These are phyloP conservation scores for Dolichomitus sp. DNA, from an alignment of 2,888 invertebrate species.

Conservation along the genomic window DNA sequence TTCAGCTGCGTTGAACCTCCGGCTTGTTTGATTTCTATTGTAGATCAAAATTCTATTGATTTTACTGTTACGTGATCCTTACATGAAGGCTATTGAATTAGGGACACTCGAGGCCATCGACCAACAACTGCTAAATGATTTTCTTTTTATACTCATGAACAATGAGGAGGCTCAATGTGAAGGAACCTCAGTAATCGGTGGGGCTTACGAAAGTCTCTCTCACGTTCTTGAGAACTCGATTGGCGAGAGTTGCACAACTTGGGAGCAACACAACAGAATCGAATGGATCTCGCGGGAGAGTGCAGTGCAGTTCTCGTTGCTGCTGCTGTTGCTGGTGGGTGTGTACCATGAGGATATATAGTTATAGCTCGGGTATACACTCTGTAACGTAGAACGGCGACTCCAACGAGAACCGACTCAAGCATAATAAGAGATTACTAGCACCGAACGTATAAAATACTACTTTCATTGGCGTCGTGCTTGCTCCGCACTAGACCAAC, in stretches of 20 bases:
- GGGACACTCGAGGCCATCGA: not conserved
- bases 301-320: constrained; percentile 46
- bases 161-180: constrained; percentile 40
- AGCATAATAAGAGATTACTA: constrained; percentile 20
- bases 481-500: constrained; percentile 10
- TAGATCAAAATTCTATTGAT: no score
- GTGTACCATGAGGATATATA: constrained; percentile 17
- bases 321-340: constrained; percentile 11
- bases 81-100: constrained; percentile 20
- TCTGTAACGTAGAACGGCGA: constrained; percentile 11
- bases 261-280: constrained; percentile 34
- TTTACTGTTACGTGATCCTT: no score
- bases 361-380: not conserved
- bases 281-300: constrained; percentile 46
- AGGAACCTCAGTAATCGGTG: constrained; percentile 39
- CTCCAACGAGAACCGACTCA: constrained; percentile 32
- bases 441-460: constrained; percentile 17
- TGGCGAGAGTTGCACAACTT: constrained; percentile 63
- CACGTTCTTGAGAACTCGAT: constrained; percentile 62
- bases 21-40: no score
- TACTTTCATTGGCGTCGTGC: constrained; percentile 41
- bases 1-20: not conserved
- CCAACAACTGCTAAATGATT: constrained; percentile 26
- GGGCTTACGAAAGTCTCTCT: constrained; percentile 59
- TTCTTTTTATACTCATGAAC: constrained; percentile 16